Evolutionary conservation across 2,888 invertebrate genomes (phyloP), one percentile per base, ranked within the genome.

Genomic region (Ormyrus pomaceus): DNA sequence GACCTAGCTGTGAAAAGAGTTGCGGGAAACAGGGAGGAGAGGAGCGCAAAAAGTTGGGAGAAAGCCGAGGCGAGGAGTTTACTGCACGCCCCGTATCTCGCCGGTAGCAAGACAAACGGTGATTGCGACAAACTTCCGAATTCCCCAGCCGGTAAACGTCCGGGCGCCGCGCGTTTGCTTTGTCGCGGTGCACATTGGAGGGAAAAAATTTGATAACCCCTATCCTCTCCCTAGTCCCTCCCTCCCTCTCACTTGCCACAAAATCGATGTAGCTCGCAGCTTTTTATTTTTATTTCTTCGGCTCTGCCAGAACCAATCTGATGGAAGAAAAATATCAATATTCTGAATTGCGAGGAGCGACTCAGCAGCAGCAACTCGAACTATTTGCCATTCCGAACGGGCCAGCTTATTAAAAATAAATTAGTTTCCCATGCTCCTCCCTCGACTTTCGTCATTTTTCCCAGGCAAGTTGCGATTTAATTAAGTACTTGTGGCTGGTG

Each of bases 71-170:
- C 48, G 62, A 77, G 77, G 82, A 79, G 77, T 77, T 34, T 72
- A 53, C 51, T 53, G 69, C 77, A 65, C 73, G 71, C 62, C 56
- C 19, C 68, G 68, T 50, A 55, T 58, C 66, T 66, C 51, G 45
- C 65, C 78, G 80, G 82, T 82, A 83, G 78, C 79, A 84, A 84
- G 85, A 85, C 83, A 84, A 85, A 85, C 84, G 84, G 84, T 85
- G 84, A 85, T 85, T 84, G 84, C 84, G 84, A 83, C 82, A 83
- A 83, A 84, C 84, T 85, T 85, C 80, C 77, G 77, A 83, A 83
- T 74, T 70, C 64, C 75, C 55, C 46, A 51, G 8, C 34, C 66
- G 80, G 74, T 78, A 77, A 77, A 81, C 73, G 77, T 74, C 70
- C 66, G 64, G 61, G 65, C 61, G 50, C 75, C 13, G 13, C 64